These are phyloP conservation scores for Ambastaia sidthimunki DNA, from an alignment of 2,797 vertebrate genomes.

Conservation along the genomic window DNA sequence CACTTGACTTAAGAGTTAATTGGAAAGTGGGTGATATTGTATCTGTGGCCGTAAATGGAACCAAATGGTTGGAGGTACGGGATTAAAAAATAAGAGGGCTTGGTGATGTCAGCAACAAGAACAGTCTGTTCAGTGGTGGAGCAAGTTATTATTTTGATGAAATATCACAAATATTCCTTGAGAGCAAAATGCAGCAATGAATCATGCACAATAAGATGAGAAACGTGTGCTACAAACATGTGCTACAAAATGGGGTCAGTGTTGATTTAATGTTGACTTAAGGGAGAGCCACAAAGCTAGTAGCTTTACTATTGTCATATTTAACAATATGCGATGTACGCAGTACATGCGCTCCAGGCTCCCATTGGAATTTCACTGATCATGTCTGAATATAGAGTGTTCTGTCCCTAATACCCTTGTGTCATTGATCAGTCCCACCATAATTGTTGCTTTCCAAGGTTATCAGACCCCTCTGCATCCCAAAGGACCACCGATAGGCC, in stretches of 20 bases:
- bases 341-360: not conserved
- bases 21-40: too few relatives aligned
- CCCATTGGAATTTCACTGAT: slow-evolving; percentile 23
- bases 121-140: too few relatives aligned
- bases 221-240: not conserved
- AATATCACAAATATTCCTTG: too few relatives aligned
- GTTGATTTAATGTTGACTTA: not conserved
- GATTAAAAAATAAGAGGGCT: too few relatives aligned
- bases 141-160: too few relatives aligned
- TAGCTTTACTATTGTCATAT: not conserved
- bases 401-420: slow-evolving; percentile 41
- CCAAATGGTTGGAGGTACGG: not conserved
- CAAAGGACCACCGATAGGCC: slow-evolving; percentile 35
- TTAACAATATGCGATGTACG: not conserved
- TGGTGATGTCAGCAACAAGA: not conserved
- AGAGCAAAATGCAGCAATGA: not conserved
- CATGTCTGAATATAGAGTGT: slow-evolving; percentile 31
- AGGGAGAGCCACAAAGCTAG: not conserved
- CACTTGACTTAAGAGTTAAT: too few relatives aligned
- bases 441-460: slow-evolving; percentile 40
- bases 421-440: slow-evolving; percentile 36
- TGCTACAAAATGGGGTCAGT: not conserved
- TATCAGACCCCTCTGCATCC: slow-evolving; percentile 29
- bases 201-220: not conserved
- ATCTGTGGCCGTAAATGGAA: too few relatives aligned